Percentiles rank a stretch among this genome's conserved stretches.
Conservation (phyloP, 2,797 vertebrate species). For the Pteronotus mesoamericanus region DNA sequence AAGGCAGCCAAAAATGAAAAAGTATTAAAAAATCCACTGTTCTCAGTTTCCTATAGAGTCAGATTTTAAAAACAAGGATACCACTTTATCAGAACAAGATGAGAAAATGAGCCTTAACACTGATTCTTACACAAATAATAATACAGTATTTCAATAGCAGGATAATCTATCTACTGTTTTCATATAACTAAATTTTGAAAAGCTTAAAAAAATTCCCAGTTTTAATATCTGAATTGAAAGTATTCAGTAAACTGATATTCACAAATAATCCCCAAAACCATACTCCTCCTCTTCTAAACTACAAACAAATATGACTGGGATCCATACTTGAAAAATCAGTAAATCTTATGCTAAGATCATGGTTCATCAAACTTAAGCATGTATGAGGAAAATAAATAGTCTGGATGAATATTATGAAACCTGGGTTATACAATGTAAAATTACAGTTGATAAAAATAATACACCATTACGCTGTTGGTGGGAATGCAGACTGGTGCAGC, state of each 20-base stretch:
- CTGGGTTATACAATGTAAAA: neutral
- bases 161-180: neutral
- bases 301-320: neutral
- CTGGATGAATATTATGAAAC: neutral
- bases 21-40: neutral
- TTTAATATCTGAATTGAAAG: conserved; percentile 6
- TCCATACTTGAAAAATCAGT: neutral
- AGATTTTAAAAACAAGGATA: neutral
- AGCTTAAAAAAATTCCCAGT: neutral
- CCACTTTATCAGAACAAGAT: neutral
- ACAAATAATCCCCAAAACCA: neutral
- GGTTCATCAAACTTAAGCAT: conserved; percentile 1
- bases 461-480: no score
- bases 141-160: neutral
- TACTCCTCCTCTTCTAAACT: neutral
- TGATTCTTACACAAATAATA: neutral
- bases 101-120: neutral
- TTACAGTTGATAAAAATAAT: neutral
- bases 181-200: neutral
- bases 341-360: neutral
- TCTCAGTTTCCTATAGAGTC: neutral
- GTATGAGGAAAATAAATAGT: neutral
- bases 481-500: no score
- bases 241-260: neutral
- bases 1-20: neutral